Conservation (phyloP, 2,797 vertebrate species). For the Anisognathus igniventris region DNA sequence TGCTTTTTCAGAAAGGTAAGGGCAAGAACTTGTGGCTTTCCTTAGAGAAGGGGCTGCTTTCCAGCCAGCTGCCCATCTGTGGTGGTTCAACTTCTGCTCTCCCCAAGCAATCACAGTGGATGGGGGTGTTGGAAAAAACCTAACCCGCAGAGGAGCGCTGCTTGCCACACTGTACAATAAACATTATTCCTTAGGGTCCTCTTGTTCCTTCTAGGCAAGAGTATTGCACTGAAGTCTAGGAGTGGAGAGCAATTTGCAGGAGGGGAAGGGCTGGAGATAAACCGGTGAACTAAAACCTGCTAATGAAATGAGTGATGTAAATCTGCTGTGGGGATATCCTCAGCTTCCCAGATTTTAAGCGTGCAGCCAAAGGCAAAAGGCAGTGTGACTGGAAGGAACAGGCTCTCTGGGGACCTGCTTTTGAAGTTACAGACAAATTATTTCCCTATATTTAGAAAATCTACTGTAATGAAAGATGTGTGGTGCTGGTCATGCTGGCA, state of each 20-base stretch:
- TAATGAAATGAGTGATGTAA: not conserved
- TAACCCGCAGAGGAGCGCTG: not conserved
- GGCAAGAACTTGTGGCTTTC: not conserved
- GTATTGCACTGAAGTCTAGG: rapidly evolving
- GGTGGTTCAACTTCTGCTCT: not conserved
- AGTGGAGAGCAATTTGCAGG: not conserved
- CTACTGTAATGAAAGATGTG: not conserved
- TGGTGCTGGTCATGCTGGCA: not conserved
- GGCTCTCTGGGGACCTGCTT: not conserved
- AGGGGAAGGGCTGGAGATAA: not conserved
- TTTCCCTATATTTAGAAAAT: not conserved
- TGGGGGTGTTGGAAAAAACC: not conserved
- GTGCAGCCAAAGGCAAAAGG: not conserved
- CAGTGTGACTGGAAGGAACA: not conserved
- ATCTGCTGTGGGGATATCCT: not conserved
- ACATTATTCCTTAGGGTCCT: not conserved
- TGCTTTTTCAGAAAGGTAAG: not conserved
- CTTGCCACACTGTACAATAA: not conserved
- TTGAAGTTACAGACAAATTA: not conserved
- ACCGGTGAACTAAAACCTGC: not conserved
- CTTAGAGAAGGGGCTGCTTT: not conserved
- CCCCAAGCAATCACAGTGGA: rapidly evolving
- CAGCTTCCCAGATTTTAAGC: not conserved
- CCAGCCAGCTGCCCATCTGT: not conserved
- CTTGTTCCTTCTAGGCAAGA: not conserved